These are phyloP conservation scores for Ahaetulla prasina DNA, from an alignment of 2,113 vertebrate species.

Conservation along the genomic window DNA sequence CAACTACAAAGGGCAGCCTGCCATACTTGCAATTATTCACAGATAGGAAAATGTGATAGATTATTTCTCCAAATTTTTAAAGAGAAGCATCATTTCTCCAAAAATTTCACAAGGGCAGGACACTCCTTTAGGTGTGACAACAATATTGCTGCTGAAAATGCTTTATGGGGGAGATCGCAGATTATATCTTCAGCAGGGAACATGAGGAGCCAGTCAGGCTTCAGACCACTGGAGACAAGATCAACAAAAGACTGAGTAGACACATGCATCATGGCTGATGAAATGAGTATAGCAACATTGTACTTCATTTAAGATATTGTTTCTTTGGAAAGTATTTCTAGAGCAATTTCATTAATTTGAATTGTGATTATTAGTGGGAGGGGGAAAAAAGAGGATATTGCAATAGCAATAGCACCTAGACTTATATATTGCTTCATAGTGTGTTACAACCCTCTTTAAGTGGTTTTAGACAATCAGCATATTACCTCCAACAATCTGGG, in stretches of 20 bases:
- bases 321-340: not conserved
- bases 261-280: not conserved
- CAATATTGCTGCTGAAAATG: not conserved
- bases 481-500: too few species aligned
- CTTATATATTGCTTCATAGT: too few species aligned
- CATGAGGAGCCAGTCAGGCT: not conserved
- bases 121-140: not conserved
- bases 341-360: not conserved
- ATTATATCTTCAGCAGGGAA: not conserved
- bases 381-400: not conserved
- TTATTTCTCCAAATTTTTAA: not conserved
- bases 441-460: too few species aligned
- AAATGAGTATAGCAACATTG: not conserved
- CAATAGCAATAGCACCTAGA: not conserved
- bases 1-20: not conserved
- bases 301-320: not conserved
- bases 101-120: not conserved
- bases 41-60: not conserved
- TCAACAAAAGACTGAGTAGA: not conserved
- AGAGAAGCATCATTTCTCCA: not conserved
- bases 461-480: too few species aligned
- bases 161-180: not conserved
- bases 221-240: not conserved
- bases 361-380: not conserved
- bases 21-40: not conserved